Evolutionary conservation across 2,113 vertebrate species (phyloP).

Genomic region (Ophiodon elongatus): DNA sequence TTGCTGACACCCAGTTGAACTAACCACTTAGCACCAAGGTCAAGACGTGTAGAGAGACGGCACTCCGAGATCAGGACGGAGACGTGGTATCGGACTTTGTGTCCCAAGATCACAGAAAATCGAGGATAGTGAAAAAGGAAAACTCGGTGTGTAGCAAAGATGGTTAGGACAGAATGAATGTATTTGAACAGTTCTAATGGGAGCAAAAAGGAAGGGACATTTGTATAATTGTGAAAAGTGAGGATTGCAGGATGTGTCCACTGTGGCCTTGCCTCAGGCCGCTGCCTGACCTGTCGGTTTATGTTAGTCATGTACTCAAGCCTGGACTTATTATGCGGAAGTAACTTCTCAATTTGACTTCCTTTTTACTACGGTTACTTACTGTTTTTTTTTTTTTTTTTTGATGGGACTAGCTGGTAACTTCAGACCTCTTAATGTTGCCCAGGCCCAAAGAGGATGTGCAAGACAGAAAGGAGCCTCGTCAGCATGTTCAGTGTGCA

Average conservation of each 20-base stretch:
- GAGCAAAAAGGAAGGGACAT: neutral
- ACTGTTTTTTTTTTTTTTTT: neutral
- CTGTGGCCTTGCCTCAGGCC: slow-evolving; percentile 42
- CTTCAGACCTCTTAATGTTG: neutral
- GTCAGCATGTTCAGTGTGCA: slow-evolving; percentile 50
- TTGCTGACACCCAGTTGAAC: slow-evolving; percentile 53
- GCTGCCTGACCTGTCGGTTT: slow-evolving; percentile 39
- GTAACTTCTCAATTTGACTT: slow-evolving; percentile 23
- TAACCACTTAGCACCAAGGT: slow-evolving; percentile 60
- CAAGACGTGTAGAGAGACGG: slow-evolving; percentile 16
- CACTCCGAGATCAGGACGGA: slow-evolving; percentile 6
- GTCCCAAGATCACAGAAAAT: neutral
- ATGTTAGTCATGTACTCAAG: slow-evolving; percentile 42
- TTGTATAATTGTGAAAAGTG: slow-evolving; percentile 14
- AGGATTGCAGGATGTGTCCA: too few species aligned
- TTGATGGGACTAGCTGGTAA: neutral
- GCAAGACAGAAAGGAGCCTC: slow-evolving; percentile 26
- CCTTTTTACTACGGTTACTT: neutral
- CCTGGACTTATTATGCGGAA: slow-evolving; percentile 28
- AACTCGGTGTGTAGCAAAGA: neutral
- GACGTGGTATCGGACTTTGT: neutral
- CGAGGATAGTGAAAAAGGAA: neutral
- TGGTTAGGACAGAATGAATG: neutral
- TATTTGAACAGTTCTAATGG: neutral
- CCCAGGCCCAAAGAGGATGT: slow-evolving; percentile 46